A percentile compares a stretch with the other conserved stretches of the same genome.
Conservation (phyloP, 2,888 invertebrate species). For the Seira musarum region DNA sequence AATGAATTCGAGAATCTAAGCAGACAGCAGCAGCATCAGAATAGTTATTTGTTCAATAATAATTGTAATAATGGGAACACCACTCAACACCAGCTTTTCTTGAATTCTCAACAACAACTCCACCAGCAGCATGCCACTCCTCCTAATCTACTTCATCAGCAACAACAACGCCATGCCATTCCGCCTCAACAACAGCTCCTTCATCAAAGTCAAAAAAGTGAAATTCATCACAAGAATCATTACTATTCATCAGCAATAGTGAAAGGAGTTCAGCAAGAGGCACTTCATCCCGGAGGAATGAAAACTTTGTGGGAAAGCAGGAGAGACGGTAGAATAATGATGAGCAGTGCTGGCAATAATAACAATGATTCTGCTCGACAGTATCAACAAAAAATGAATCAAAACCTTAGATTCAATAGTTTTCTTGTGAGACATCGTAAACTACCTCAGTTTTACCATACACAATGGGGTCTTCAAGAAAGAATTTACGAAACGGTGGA, state of each 20-base stretch:
- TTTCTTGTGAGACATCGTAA: conserved; percentile 52
- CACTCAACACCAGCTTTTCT: conserved; percentile 7
- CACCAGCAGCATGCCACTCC: conserved; percentile 43
- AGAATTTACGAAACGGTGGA: conserved; percentile 69
- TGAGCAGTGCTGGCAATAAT: conserved; percentile 6
- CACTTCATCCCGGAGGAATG: conserved; percentile 26
- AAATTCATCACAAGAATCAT: conserved; percentile 52
- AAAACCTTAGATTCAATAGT: conserved; percentile 54
- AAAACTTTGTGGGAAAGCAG: conserved; percentile 43
- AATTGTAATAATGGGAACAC: conserved; percentile 42
- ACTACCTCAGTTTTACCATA: conserved; percentile 54
- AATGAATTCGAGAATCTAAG: conserved; percentile 58
- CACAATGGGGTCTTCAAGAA: conserved; percentile 61
- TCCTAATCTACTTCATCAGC: conserved; percentile 27
- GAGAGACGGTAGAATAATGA: neutral
- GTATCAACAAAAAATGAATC: conserved; percentile 36
- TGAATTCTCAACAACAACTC: conserved; percentile 37
- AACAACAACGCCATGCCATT: conserved; percentile 3
- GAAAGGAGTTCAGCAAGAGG: conserved; percentile 26
- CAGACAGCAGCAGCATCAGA: conserved; percentile 41
- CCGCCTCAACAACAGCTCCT: conserved; percentile 30
- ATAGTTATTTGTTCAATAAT: conserved; percentile 15
- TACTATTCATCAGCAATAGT: conserved; percentile 66
- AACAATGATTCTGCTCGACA: conserved; percentile 22
- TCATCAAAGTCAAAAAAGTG: conserved; percentile 47